Evolutionary conservation across 2,113 vertebrate genomes (phyloP).

Genomic region (Clinocottus analis): DNA sequence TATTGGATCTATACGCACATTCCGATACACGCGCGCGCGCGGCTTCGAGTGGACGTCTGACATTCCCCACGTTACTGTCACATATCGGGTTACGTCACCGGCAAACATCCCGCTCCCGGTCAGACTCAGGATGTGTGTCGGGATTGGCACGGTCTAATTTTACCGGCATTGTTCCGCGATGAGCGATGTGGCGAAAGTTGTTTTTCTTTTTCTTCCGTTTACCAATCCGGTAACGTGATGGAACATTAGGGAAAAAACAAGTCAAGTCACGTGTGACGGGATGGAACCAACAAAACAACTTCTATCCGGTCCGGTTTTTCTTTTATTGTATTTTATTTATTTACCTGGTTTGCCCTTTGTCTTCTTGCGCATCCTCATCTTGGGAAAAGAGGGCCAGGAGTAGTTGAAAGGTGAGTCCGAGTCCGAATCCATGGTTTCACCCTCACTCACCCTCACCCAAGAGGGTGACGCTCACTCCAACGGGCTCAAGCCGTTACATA

Average conservation of each 20-base stretch:
- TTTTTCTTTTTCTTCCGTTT: too few relatives aligned
- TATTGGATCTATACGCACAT: conserved; percentile 36
- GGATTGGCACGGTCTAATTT: conserved; percentile 70
- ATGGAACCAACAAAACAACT: background rate
- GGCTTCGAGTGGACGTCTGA: conserved; percentile 70
- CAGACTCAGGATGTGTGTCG: conserved; percentile 54
- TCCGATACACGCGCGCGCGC: conserved; percentile 29
- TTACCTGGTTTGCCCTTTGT: conserved; percentile 92
- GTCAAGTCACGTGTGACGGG: background rate
- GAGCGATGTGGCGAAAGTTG: conserved; percentile 1
- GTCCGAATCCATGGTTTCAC: conserved; percentile 92
- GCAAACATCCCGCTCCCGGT: conserved; percentile 71
- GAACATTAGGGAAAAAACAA: too few relatives aligned
- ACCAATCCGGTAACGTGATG: conserved; percentile 20
- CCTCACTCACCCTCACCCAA: too few relatives aligned
- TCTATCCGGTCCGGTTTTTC: too few relatives aligned
- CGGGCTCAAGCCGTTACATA: conserved; percentile 27
- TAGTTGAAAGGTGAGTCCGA: conserved; percentile 99
- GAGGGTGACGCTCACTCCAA: conserved; percentile 44
- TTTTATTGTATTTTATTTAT: too few relatives aligned
- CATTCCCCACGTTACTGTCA: conserved; percentile 79
- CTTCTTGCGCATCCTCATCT: conserved; percentile 93
- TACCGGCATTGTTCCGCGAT: conserved; percentile 67
- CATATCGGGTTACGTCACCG: conserved; percentile 77
- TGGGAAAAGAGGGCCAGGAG: conserved; percentile 98